Conservation (phyloP, 2,797 vertebrate species). For the Eleutherodactylus coqui region DNA sequence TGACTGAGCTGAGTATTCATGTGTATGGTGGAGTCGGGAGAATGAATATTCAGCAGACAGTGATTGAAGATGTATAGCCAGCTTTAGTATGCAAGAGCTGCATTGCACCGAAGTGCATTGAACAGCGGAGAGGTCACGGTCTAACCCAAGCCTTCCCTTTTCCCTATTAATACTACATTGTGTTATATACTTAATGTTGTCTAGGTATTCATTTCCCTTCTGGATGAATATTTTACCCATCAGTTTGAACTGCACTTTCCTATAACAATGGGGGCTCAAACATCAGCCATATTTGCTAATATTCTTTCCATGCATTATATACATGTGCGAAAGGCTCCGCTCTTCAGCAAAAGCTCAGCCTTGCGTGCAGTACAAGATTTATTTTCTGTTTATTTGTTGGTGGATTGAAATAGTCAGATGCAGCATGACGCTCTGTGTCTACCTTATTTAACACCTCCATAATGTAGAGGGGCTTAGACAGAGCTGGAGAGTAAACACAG, state of each 20-base stretch:
- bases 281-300: neutral
- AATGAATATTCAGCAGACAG: no score
- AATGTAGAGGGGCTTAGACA: conserved; percentile 46
- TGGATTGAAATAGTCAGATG: conserved; percentile 35
- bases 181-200: neutral
- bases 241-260: neutral
- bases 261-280: neutral
- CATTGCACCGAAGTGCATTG: neutral
- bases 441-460: conserved; percentile 45
- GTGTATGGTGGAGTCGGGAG: no score
- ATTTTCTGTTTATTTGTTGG: conserved; percentile 38
- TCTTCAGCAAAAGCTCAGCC: neutral
- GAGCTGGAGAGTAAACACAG: conserved; percentile 53
- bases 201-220: neutral
- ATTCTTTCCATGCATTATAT: neutral
- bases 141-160: neutral
- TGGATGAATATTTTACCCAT: neutral
- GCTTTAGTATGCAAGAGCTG: no score
- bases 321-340: neutral
- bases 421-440: conserved; percentile 10
- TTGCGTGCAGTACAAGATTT: conserved; percentile 40
- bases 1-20: no score
- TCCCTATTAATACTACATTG: neutral
- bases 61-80: no score
- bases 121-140: neutral